Percentiles rank a stretch among this genome's conserved stretches.
Evolutionary conservation across 2,113 vertebrate genomes (phyloP).

Genomic region (Lophura nycthemera): DNA sequence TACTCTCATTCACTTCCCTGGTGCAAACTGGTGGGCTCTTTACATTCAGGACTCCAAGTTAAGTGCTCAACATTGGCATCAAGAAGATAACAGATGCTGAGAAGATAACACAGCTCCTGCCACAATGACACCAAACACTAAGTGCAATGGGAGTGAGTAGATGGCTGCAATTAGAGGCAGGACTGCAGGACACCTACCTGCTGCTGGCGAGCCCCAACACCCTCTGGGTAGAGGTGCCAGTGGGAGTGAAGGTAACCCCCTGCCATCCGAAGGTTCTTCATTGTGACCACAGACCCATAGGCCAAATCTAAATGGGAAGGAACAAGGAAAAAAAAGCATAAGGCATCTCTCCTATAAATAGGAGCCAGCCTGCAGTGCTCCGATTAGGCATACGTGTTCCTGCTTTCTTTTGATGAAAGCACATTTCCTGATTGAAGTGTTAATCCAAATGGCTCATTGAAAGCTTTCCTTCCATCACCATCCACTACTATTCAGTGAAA

Average conservation of each 20-base stretch:
- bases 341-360: not conserved
- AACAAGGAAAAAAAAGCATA: not conserved
- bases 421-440: not conserved
- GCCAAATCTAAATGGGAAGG: constrained; percentile 85
- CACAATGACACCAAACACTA: not conserved
- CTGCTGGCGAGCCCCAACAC: constrained; percentile 90
- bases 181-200: constrained; percentile 81
- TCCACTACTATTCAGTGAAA: not conserved
- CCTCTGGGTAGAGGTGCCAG: constrained; percentile 96
- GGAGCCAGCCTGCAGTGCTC: not conserved
- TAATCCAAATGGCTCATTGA: not conserved
- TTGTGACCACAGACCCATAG: constrained; percentile 90
- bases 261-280: constrained; percentile 94
- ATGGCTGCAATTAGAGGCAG: not conserved
- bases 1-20: not conserved
- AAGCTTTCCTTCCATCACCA: not conserved
- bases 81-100: not conserved
- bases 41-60: not conserved
- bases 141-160: not conserved
- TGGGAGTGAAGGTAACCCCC: constrained; percentile 97
- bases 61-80: not conserved
- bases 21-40: not conserved
- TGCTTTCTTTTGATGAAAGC: not conserved
- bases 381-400: rapidly evolving
- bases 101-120: not conserved